Base-by-base conservation (phyloP, 1,140 invertebrate species). In the Drosophila jambulina region DNA sequence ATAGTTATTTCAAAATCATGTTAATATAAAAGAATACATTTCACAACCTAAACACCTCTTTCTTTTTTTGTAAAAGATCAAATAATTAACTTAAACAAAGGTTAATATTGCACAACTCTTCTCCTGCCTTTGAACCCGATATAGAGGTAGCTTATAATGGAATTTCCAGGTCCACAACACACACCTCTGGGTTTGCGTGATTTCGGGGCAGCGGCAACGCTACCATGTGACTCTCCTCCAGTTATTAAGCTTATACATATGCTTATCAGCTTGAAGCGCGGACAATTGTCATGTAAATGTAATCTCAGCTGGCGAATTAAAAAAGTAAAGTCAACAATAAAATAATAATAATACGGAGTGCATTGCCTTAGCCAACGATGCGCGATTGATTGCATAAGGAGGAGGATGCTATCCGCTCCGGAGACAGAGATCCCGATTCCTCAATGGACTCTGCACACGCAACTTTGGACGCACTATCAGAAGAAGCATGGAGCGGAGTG, bases 211-310 rank as follows among this genome's bases (percentile, higher is more conserved):
- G 38, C 23, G 23, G 15, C 36, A 25, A 40, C 36, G 32, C 32
- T 12, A 27, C 68, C 64, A 74, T 79, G 58, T 38, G 80, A 78
- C 61, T 78, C 45, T 43, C 36, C 53, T 27, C 21, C 43, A 54
- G 70, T 56, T 59, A 48, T 48, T n/a, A 75, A 51, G 46, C n/a
- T 29, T 43, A 42, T 58, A 69, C 62, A 75, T 58, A 67, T 80
- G 70, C 75, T 85, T 86, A 86, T 86, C 84, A 83, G 67, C n/a
- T 57, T 57, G 38, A 36, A 54, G 34, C 53, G 48, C 42, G n/a
- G 49, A 48, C 81, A 67, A 79, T 84, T 68, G 65, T 71, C 71
- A 80, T 80, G 62, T 65, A 65, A 84, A 84, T 80, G 34, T 49
- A 78, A 84, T 85, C 76, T 38, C 65, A 36, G 34, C 38, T 34